These are phyloP conservation scores for Rhopalosiphum maidis DNA, from an alignment of 1,140 invertebrate genomes.

Conservation along the genomic window DNA sequence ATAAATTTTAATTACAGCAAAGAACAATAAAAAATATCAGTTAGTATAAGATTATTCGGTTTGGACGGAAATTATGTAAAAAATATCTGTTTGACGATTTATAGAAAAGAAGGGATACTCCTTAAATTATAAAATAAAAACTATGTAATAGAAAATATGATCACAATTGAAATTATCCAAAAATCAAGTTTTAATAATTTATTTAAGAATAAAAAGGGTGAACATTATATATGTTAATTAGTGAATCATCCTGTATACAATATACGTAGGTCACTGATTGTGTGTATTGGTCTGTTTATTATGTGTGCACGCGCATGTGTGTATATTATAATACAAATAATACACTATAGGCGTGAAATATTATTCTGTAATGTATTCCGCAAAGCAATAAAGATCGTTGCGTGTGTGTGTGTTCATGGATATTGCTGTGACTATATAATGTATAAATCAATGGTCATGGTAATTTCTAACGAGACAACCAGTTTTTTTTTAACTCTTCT, in stretches of 20 bases:
- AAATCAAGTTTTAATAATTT: background rate
- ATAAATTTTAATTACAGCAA: background rate
- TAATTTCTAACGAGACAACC: slow-evolving; percentile 54
- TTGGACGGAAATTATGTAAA: too few species aligned
- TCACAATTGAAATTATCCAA: background rate
- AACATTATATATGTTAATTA: background rate
- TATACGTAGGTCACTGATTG: background rate
- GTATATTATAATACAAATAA: background rate
- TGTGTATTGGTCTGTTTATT: background rate
- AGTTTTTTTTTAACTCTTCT: slow-evolving; percentile 35
- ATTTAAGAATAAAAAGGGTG: background rate
- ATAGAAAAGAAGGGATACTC: background rate
- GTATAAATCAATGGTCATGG: slow-evolving; percentile 49
- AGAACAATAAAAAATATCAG: background rate
- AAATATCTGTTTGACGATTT: too few species aligned
- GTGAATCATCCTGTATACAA: background rate
- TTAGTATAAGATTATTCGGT: background rate
- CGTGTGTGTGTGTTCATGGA: background rate
- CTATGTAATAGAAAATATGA: too few species aligned
- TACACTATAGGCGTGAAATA: slow-evolving; percentile 42
- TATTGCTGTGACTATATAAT: slow-evolving; percentile 31
- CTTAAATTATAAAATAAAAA: too few species aligned
- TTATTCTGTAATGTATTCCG: slow-evolving; percentile 49
- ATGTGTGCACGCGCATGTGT: background rate
- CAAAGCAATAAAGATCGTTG: slow-evolving; percentile 40